Evolutionary conservation across 2,888 invertebrate species (phyloP).

Genomic region (Apocheima hispidaria): DNA sequence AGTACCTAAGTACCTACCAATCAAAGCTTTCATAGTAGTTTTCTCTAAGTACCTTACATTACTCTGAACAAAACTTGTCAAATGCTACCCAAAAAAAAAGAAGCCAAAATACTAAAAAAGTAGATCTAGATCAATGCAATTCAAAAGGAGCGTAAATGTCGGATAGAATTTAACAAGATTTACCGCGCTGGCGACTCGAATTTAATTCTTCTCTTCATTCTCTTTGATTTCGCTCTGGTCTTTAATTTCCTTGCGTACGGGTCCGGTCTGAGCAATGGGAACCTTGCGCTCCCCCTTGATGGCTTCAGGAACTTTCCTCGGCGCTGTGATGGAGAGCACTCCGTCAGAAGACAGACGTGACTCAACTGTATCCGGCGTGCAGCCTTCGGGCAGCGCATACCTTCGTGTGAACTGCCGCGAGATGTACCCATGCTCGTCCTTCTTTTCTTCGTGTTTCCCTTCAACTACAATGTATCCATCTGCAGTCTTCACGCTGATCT

Average conservation of each 20-base stretch:
- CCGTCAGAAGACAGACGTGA: conserved; percentile 65
- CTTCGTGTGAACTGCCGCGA: conserved; percentile 68
- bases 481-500: conserved; percentile 68
- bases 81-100: too few species aligned
- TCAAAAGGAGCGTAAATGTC: not conserved
- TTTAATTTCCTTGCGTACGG: conserved; percentile 83
- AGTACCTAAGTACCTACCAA: too few species aligned
- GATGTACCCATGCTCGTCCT: conserved; percentile 57
- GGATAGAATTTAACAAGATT: conserved; percentile 1
- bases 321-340: conserved; percentile 65
- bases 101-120: too few species aligned
- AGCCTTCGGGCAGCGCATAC: conserved; percentile 72
- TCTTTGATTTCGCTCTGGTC: conserved; percentile 77
- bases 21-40: too few species aligned
- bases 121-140: too few species aligned
- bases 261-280: conserved; percentile 87
- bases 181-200: not conserved
- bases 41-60: too few species aligned
- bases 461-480: conserved; percentile 65
- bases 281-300: conserved; percentile 82
- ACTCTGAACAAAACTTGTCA: too few species aligned
- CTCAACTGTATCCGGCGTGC: conserved; percentile 59
- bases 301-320: conserved; percentile 48
- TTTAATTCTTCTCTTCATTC: conserved; percentile 37
- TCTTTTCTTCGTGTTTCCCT: conserved; percentile 73